A percentile compares a stretch with the other conserved stretches of the same genome.
These are phyloP conservation scores for Oasisia sp. DNA, from an alignment of 2,888 invertebrate genomes.

Conservation along the genomic window DNA sequence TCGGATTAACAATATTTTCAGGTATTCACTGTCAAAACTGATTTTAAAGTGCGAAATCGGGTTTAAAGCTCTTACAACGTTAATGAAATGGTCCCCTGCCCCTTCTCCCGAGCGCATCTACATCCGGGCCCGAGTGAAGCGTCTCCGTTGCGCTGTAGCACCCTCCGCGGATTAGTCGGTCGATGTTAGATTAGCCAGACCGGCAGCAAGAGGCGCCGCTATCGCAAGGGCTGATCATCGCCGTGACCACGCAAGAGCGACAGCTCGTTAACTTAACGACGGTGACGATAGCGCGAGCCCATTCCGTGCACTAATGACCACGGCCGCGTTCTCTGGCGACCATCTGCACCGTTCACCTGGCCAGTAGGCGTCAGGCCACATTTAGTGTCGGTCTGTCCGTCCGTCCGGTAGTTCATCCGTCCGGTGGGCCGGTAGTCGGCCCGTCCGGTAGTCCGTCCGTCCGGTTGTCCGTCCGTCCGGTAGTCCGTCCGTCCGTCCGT, in stretches of 20 bases:
- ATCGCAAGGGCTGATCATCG: not conserved
- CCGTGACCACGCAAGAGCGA: not conserved
- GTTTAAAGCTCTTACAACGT: no score
- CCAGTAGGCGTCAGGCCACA: not conserved
- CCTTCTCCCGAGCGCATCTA: not conserved
- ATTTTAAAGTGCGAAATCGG: no score
- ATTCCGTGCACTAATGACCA: not conserved
- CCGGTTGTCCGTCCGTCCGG: no score
- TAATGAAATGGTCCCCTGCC: no score
- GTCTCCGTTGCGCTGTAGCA: not conserved
- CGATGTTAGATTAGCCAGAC: not conserved
- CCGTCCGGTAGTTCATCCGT: no score
- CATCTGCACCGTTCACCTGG: not conserved
- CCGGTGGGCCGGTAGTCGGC: no score
- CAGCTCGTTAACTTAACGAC: not conserved
- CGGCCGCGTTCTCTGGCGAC: not conserved
- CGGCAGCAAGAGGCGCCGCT: not conserved
- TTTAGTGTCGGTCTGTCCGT: no score
- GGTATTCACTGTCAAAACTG: no score
- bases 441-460: no score
- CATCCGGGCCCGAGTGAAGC: not conserved
- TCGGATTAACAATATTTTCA: no score
- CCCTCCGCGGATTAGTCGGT: not conserved
- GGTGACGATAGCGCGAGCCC: not conserved
- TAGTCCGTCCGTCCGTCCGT: no score